These are phyloP conservation scores for Pseudorhiza aurosa DNA, from an alignment of 30 jellyfish, hydroid and myxozoan genomes.

Conservation along the genomic window DNA sequence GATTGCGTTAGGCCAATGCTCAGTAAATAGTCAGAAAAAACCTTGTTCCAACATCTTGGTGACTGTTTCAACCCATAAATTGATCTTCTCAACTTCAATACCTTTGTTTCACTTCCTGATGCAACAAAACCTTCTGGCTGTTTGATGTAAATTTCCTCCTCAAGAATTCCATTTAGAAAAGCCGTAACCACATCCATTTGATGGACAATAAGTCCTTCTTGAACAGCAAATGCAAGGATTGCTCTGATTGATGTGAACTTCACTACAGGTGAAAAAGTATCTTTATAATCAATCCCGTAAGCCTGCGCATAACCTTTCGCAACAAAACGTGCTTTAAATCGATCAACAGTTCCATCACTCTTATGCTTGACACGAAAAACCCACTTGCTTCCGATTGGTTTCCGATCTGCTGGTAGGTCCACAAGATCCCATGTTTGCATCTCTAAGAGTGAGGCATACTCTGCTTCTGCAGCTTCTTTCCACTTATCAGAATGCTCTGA, in stretches of 20 bases:
- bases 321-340: conserved; percentile 60
- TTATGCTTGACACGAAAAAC: conserved; percentile 43
- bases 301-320: conserved; percentile 71
- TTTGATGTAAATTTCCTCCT: conserved; percentile 34
- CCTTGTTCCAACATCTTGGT: conserved; percentile 41
- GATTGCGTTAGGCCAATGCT: conserved; percentile 1
- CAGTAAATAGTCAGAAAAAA: neutral
- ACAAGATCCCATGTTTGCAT: conserved; percentile 50
- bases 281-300: conserved; percentile 7
- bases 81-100: conserved; percentile 32
- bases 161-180: conserved; percentile 40
- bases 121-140: conserved; percentile 30
- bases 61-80: conserved; percentile 46
- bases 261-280: conserved; percentile 19
- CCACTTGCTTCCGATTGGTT: conserved; percentile 56
- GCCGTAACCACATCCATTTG: conserved; percentile 42
- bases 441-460: conserved; percentile 12
- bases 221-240: conserved; percentile 63
- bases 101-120: neutral
- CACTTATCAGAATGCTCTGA: conserved; percentile 15
- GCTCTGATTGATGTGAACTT: conserved; percentile 12
- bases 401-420: conserved; percentile 31
- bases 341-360: conserved; percentile 53
- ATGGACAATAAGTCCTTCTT: conserved; percentile 11
- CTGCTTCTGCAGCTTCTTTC: conserved; percentile 49